phyloP scores from a whole-genome alignment of 2,113 vertebrate genomes.

The Phoenicopterus ruber region DNA sequence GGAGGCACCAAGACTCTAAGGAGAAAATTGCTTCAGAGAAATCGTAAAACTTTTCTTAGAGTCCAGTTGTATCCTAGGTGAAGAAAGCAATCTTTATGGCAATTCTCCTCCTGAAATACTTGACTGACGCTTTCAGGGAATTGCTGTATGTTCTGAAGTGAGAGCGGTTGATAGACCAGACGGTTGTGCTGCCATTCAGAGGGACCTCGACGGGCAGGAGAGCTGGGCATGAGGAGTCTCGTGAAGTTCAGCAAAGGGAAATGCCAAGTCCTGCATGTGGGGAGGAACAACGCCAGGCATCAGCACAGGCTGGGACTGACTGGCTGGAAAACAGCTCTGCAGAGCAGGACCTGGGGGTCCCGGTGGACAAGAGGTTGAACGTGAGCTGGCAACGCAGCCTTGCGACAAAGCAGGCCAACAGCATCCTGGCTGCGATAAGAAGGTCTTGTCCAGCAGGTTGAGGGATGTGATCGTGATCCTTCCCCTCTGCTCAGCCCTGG shows the following conservation, averaged over 20 bases:
- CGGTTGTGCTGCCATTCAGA: neutral
- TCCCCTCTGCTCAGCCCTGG: neutral
- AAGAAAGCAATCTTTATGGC: rapidly evolving
- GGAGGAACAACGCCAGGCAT: neutral
- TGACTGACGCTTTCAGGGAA: rapidly evolving
- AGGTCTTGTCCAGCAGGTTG: too few relatives aligned
- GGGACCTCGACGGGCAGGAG: rapidly evolving
- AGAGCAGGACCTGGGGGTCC: neutral
- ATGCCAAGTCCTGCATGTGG: rapidly evolving
- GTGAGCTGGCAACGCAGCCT: neutral
- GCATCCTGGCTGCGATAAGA: neutral
- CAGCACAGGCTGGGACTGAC: too few relatives aligned
- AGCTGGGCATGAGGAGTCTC: rapidly evolving
- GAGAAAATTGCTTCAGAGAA: neutral
- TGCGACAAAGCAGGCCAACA: neutral
- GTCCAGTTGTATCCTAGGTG: neutral
- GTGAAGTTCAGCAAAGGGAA: neutral
- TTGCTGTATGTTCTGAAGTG: neutral
- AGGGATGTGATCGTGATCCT: neutral
- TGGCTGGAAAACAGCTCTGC: neutral
- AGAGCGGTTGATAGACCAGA: rapidly evolving
- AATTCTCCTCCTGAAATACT: too few relatives aligned
- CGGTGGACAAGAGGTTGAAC: too few relatives aligned
- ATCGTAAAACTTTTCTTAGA: rapidly evolving
- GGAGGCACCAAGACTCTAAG: neutral